These are phyloP conservation scores for Tapera naevia DNA, from an alignment of 2,797 vertebrate species.

Conservation along the genomic window DNA sequence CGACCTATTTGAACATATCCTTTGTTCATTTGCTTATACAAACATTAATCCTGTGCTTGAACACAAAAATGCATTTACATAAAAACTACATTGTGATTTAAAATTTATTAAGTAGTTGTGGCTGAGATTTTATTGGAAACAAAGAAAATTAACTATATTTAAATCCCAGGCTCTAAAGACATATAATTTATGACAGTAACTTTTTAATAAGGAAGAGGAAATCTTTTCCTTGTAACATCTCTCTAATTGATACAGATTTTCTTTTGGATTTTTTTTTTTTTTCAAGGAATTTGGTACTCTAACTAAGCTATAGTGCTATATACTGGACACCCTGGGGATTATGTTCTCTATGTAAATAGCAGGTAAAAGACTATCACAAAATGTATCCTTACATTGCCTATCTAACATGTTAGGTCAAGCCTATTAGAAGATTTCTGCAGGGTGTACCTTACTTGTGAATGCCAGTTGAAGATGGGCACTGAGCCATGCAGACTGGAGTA, in stretches of 20 bases:
- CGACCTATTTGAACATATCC: constrained; percentile 57
- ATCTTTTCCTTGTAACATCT: not conserved
- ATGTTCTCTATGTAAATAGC: not conserved
- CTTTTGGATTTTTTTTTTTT: not conserved
- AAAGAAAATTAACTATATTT: constrained; percentile 47
- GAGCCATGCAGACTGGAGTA: not conserved
- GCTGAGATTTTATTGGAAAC: constrained; percentile 30
- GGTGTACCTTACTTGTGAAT: not conserved
- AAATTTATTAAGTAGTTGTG: constrained; percentile 69
- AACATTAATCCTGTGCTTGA: constrained; percentile 57
- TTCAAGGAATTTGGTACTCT: not conserved
- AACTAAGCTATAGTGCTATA: not conserved
- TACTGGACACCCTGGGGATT: not conserved
- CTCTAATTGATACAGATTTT: constrained; percentile 38
- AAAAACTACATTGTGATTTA: constrained; percentile 49
- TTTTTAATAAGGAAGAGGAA: not conserved
- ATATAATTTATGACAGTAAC: not conserved
- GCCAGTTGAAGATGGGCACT: not conserved
- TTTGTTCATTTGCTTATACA: constrained; percentile 65
- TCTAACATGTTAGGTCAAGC: not conserved
- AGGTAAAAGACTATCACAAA: not conserved
- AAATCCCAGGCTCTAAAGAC: not conserved
- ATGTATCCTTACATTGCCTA: not conserved
- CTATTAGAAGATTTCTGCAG: not conserved
- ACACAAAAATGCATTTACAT: constrained; percentile 61